Conservation (phyloP, 2,888 invertebrate genomes). For the Plagiodera versicolora region DNA sequence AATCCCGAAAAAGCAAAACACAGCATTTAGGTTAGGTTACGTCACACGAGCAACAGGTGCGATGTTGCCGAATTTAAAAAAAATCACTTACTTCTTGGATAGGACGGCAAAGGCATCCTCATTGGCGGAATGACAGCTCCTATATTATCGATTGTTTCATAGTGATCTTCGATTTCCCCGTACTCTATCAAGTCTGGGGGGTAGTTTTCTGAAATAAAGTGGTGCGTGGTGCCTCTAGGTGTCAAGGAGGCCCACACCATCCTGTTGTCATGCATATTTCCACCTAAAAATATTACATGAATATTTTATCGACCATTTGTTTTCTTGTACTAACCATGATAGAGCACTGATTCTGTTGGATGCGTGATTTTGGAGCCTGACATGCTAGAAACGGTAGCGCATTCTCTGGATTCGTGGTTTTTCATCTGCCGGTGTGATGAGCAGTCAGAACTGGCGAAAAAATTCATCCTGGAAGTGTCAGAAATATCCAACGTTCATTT, state of each 20-base stretch:
- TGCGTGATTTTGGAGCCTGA: constrained; percentile 51
- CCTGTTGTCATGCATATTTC: constrained; percentile 47
- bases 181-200: constrained; percentile 58
- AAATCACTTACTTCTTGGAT: constrained; percentile 29
- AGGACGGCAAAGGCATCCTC: constrained; percentile 14
- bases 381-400: constrained; percentile 53
- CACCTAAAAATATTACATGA: not conserved
- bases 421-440: constrained; percentile 54
- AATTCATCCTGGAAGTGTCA: constrained; percentile 54
- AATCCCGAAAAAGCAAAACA: no score
- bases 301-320: no score
- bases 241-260: constrained; percentile 80
- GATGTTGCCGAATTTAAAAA: no score
- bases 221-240: constrained; percentile 74
- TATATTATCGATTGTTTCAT: constrained; percentile 66
- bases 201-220: constrained; percentile 71
- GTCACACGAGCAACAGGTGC: no score
- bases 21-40: no score
- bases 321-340: constrained; percentile 37
- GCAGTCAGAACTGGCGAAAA: constrained; percentile 62
- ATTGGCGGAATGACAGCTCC: constrained; percentile 14
- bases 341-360: constrained; percentile 49
- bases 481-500: no score
- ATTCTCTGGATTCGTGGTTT: constrained; percentile 52
- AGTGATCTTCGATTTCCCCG: constrained; percentile 65